Conservation (phyloP, 2,888 invertebrate genomes). For the Lissonota sp. region DNA sequence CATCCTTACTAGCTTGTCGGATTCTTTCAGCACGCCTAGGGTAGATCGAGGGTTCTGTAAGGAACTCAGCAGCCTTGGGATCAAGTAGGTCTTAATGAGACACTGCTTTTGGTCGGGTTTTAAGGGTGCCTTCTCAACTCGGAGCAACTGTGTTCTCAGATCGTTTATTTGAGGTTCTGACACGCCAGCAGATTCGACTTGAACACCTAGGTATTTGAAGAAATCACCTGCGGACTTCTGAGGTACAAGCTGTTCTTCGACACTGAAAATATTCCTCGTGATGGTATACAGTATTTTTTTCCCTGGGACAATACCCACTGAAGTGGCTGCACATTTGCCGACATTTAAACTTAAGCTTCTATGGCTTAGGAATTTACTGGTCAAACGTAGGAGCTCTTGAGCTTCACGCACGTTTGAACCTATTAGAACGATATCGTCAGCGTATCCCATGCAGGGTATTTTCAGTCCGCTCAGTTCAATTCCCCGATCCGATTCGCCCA, state of each 20-base stretch:
- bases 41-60: too few species aligned
- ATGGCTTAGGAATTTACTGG: slow-evolving; percentile 43
- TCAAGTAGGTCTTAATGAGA: too few species aligned
- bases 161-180: neutral
- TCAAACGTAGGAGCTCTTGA: slow-evolving; percentile 24
- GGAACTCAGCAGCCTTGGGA: too few species aligned
- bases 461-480: neutral
- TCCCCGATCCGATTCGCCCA: neutral
- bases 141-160: neutral
- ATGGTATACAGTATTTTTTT: slow-evolving; percentile 57
- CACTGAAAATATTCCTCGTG: slow-evolving; percentile 40
- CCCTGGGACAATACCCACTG: slow-evolving; percentile 58
- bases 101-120: too few species aligned
- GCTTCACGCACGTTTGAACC: slow-evolving; percentile 32
- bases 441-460: slow-evolving; percentile 58
- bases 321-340: slow-evolving; percentile 51
- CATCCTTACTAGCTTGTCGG: too few species aligned
- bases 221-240: slow-evolving; percentile 7
- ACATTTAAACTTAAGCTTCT: slow-evolving; percentile 56
- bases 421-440: slow-evolving; percentile 64
- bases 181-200: neutral
- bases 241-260: slow-evolving; percentile 23
- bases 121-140: slow-evolving; percentile 21
- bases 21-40: too few species aligned
- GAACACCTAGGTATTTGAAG: slow-evolving; percentile 18